Conservation (phyloP, 2,888 invertebrate species). For the Oscheius sp. region DNA sequence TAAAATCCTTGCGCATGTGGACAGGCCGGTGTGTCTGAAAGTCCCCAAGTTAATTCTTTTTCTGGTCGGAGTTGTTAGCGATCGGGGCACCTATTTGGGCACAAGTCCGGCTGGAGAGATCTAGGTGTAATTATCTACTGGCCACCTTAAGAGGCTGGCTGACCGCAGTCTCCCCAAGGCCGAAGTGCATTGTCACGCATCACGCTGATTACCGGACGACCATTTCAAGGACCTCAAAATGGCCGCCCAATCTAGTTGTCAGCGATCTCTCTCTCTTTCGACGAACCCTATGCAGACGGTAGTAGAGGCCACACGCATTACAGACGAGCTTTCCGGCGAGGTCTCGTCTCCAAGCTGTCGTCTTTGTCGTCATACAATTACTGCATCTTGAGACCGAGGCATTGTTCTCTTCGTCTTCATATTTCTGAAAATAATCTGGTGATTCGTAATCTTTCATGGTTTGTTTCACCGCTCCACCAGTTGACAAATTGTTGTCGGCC, state of each 20-base stretch:
- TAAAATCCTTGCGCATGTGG: conserved; percentile 72
- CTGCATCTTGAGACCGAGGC: conserved; percentile 64
- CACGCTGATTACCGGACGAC: conserved; percentile 25
- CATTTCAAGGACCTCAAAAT: conserved; percentile 27
- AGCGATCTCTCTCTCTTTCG: neutral
- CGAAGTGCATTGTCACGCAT: conserved; percentile 32
- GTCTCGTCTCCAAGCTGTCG: conserved; percentile 72
- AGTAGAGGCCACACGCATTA: conserved; percentile 73
- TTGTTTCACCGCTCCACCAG: conserved; percentile 25
- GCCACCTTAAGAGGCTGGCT: conserved; percentile 35
- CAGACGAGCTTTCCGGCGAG: conserved; percentile 69
- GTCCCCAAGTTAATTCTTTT: neutral
- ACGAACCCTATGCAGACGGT: conserved; percentile 69
- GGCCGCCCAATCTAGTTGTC: conserved; percentile 2
- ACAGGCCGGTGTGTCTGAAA: conserved; percentile 72
- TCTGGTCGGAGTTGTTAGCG: neutral
- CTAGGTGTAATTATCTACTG: conserved; percentile 30
- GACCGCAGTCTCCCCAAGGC: conserved; percentile 29
- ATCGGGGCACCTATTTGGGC: conserved; percentile 21
- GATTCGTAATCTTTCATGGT: conserved; percentile 15
- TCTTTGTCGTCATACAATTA: conserved; percentile 71
- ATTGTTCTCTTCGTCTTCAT: conserved; percentile 47
- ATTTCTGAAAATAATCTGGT: conserved; percentile 32
- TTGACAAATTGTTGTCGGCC: conserved; percentile 31
- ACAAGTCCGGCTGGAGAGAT: conserved; percentile 23